Percentiles rank a stretch among this genome's conserved stretches.
Conservation (phyloP, 2,113 vertebrate genomes). For the Myotis davidii region DNA sequence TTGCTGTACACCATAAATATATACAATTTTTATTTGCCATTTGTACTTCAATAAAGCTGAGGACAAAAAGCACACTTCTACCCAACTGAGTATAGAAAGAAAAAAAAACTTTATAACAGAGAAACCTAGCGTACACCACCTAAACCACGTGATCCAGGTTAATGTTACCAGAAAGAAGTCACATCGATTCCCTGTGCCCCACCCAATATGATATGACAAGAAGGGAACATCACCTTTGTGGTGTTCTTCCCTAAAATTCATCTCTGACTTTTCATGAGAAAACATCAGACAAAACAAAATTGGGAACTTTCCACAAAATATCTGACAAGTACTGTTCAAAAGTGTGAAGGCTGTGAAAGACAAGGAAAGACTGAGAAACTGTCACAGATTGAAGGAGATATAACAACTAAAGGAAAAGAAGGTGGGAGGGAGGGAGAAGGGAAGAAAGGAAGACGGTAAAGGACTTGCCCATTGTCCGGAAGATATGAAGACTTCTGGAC, state of each 20-base stretch:
- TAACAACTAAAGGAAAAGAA: background rate
- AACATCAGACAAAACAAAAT: background rate
- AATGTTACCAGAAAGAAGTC: background rate
- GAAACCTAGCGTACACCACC: background rate
- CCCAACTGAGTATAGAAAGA: background rate
- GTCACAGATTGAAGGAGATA: background rate
- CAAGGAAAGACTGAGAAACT: background rate
- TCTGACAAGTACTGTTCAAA: background rate
- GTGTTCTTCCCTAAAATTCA: background rate
- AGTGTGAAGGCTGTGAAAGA: background rate
- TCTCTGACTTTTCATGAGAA: background rate
- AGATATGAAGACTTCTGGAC: background rate
- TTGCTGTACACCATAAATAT: background rate
- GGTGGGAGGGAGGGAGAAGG: background rate
- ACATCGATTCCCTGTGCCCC: no score
- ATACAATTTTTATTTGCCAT: background rate
- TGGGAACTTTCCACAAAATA: background rate
- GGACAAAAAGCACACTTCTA: background rate
- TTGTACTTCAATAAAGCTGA: background rate
- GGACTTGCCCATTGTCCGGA: background rate
- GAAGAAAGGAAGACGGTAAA: background rate
- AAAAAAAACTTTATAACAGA: background rate
- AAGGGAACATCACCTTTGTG: background rate
- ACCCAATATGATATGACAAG: background rate
- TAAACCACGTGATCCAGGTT: background rate